Conservation (phyloP, 2,888 invertebrate species). For the Actias luna region DNA sequence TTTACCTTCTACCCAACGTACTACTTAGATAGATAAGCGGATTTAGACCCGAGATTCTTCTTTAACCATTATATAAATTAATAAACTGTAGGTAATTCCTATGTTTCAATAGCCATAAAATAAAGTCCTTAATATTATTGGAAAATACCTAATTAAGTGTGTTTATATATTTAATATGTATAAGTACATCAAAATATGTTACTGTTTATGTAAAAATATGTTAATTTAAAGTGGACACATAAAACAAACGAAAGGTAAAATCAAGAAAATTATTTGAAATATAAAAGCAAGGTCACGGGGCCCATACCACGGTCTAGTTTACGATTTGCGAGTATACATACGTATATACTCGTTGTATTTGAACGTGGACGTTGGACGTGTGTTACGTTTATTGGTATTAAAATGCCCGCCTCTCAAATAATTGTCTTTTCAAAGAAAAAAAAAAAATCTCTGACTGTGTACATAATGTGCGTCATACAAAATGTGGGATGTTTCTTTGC, state of each 20-base stretch:
- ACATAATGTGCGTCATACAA: slow-evolving; percentile 10
- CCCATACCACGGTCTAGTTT: slow-evolving; percentile 42
- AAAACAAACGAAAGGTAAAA: neutral
- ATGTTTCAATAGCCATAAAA: neutral
- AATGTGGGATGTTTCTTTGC: slow-evolving; percentile 10
- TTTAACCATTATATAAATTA: too few relatives aligned
- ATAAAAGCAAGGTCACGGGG: slow-evolving; percentile 42
- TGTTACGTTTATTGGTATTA: slow-evolving; percentile 41
- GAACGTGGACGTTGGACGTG: slow-evolving; percentile 51
- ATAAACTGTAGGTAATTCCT: too few relatives aligned
- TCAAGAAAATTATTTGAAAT: slow-evolving; percentile 3
- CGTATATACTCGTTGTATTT: too few relatives aligned
- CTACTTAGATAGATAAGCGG: too few relatives aligned
- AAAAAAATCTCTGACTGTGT: neutral
- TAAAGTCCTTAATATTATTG: neutral
- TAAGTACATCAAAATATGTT: too few relatives aligned
- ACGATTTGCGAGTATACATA: slow-evolving; percentile 42
- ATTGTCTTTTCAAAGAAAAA: slow-evolving; percentile 14
- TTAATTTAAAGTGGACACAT: neutral
- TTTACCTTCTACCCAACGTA: too few relatives aligned
- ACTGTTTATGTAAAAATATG: neutral
- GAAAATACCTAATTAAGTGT: too few relatives aligned
- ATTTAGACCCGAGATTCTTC: too few relatives aligned
- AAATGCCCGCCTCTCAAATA: slow-evolving; percentile 18
- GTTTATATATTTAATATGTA: too few relatives aligned